A percentile compares a stretch with the other conserved stretches of the same genome.
These are phyloP conservation scores for Proctacanthus coquilletti DNA, from an alignment of 1,140 invertebrate genomes.

Conservation along the genomic window DNA sequence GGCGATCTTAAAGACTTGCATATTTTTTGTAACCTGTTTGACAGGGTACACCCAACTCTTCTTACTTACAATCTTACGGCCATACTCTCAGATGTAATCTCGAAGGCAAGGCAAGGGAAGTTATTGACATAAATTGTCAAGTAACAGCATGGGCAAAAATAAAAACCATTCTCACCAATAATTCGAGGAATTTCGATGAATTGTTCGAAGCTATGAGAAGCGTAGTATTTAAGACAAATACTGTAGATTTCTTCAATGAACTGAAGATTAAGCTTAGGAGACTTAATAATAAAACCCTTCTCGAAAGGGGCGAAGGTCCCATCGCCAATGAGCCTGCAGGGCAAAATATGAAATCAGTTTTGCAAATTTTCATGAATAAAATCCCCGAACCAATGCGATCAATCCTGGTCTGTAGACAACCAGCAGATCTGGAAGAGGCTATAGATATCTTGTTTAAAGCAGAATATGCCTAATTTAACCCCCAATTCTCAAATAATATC, in stretches of 20 bases:
- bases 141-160: slow-evolving; percentile 3
- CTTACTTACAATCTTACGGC: background rate
- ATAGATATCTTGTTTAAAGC: background rate
- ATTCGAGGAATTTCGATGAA: slow-evolving; percentile 3
- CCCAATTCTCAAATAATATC: background rate
- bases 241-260: background rate
- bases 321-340: no score
- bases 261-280: slow-evolving; percentile 1
- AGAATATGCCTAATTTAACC: background rate
- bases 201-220: slow-evolving; percentile 1
- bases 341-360: background rate
- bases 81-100: slow-evolving; percentile 5
- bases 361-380: background rate
- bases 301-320: no score
- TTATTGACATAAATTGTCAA: slow-evolving; percentile 5
- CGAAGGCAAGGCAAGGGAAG: slow-evolving; percentile 4
- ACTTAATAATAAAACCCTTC: background rate
- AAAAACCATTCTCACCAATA: slow-evolving; percentile 3
- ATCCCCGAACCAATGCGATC: background rate
- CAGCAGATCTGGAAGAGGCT: background rate
- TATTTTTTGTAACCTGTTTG: background rate
- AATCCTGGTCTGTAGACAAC: background rate
- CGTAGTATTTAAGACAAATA: slow-evolving; percentile 2
- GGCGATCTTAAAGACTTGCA: slow-evolving; percentile 3
- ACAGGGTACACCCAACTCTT: slow-evolving; percentile 2